Evolutionary conservation across 2,113 vertebrate species (phyloP).

Genomic region (Gymnarchus niloticus): DNA sequence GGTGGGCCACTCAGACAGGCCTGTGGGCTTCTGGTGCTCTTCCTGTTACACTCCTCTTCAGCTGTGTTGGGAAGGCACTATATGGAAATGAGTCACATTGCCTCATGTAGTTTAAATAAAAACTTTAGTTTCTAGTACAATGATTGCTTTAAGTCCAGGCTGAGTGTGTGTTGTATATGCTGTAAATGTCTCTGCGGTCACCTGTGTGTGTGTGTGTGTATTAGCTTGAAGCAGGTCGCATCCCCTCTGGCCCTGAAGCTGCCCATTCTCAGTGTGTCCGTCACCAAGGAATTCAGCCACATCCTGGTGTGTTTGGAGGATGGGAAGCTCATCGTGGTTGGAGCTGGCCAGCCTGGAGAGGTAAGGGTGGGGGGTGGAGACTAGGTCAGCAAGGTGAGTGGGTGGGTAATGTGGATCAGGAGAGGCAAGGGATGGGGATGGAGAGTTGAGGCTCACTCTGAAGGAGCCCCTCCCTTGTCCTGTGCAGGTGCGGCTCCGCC

Average conservation of each 20-base stretch:
- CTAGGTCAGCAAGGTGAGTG: too few species aligned
- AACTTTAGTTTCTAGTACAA: too few species aligned
- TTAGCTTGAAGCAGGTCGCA: constrained; percentile 63
- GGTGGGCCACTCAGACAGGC: constrained; percentile 62
- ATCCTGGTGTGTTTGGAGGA: constrained; percentile 89
- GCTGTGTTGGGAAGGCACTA: background rate
- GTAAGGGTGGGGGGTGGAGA: constrained; percentile 47
- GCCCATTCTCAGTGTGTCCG: constrained; percentile 78
- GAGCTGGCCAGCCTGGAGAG: constrained; percentile 86
- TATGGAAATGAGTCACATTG: background rate
- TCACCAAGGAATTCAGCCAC: constrained; percentile 93
- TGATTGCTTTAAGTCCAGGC: background rate
- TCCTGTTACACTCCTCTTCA: background rate
- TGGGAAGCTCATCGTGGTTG: constrained; percentile 92
- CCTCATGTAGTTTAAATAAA: background rate
- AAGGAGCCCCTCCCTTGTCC: background rate
- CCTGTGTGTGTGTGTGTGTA: constrained; percentile 14
- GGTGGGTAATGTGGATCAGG: too few species aligned
- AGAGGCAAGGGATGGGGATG: background rate
- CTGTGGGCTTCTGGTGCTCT: background rate
- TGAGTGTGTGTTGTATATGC: background rate
- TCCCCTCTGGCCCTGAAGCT: constrained; percentile 78
- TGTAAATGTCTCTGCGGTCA: too few species aligned
- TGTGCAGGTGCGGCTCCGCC: constrained; percentile 74
- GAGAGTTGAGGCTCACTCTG: background rate